Evolutionary conservation across 2,888 invertebrate genomes (phyloP).

Genomic region (Philopedon plagiatum): DNA sequence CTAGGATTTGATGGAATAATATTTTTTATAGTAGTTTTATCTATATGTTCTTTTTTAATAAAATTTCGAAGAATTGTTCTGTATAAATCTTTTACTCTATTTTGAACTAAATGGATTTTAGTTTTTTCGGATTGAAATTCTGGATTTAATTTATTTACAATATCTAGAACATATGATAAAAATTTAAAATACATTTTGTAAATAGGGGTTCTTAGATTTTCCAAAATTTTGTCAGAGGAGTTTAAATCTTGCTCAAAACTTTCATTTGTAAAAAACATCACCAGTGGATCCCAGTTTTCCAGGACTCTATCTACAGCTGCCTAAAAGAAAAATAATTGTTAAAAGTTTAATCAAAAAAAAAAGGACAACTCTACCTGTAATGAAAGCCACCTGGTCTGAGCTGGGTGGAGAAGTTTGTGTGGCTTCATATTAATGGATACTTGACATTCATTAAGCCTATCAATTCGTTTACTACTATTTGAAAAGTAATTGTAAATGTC

Average conservation of each 20-base stretch:
- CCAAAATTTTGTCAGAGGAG: not conserved
- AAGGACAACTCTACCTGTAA: not conserved
- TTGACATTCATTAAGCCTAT: not conserved
- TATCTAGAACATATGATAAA: not conserved
- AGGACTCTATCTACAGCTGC: conserved; percentile 24
- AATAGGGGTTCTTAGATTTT: not conserved
- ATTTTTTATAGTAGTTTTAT: not conserved
- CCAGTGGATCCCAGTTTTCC: conserved; percentile 28
- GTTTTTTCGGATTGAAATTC: conserved; percentile 7
- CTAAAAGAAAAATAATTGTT: not conserved
- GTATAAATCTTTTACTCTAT: not conserved
- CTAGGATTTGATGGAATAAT: not conserved
- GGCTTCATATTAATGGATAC: not conserved
- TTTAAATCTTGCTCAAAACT: not conserved
- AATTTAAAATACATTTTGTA: not conserved
- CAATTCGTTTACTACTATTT: conserved; percentile 13
- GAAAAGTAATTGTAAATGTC: conserved; percentile 27
- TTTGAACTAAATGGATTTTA: not conserved
- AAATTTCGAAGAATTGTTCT: not conserved
- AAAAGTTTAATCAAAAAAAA: not conserved
- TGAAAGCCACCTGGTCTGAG: conserved; percentile 22
- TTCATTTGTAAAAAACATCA: conserved; percentile 3
- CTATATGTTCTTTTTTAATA: not conserved
- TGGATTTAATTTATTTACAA: conserved; percentile 5
- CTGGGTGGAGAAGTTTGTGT: conserved; percentile 6